Evolutionary conservation across 2,113 vertebrate genomes (phyloP).

Genomic region (Lasiurus borealis): DNA sequence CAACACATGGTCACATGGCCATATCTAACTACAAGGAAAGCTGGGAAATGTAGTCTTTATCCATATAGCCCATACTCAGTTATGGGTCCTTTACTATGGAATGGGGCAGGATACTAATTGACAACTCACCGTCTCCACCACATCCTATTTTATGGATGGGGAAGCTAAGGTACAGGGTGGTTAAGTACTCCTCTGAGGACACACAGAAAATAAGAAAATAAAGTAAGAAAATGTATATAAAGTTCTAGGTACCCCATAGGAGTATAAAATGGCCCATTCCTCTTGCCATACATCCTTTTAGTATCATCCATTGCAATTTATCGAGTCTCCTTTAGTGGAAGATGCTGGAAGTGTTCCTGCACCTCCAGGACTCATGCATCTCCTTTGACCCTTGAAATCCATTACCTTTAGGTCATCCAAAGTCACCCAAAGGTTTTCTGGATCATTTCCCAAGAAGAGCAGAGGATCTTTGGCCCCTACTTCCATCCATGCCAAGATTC

Average conservation of each 20-base stretch:
- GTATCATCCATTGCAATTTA: background rate
- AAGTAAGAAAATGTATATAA: background rate
- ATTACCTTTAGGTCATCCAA: background rate
- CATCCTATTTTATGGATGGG: background rate
- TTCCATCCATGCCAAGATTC: background rate
- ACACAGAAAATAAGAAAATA: background rate
- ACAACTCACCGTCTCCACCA: background rate
- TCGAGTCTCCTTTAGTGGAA: background rate
- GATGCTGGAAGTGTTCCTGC: background rate
- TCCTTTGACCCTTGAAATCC: background rate
- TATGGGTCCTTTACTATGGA: background rate
- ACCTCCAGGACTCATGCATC: background rate
- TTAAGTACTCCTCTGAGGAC: background rate
- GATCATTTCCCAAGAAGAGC: background rate
- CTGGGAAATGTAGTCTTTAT: conserved; percentile 53
- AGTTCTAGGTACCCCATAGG: background rate
- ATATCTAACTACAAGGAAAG: background rate
- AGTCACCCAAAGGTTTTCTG: background rate
- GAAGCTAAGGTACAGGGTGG: background rate
- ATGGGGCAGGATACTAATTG: background rate
- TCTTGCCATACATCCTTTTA: background rate
- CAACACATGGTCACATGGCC: background rate
- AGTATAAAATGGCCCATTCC: background rate
- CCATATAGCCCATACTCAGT: background rate
- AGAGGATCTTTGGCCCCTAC: background rate